phyloP scores from a whole-genome alignment of 2,113 vertebrate species.

The Oncorhynchus gorbuscha region DNA sequence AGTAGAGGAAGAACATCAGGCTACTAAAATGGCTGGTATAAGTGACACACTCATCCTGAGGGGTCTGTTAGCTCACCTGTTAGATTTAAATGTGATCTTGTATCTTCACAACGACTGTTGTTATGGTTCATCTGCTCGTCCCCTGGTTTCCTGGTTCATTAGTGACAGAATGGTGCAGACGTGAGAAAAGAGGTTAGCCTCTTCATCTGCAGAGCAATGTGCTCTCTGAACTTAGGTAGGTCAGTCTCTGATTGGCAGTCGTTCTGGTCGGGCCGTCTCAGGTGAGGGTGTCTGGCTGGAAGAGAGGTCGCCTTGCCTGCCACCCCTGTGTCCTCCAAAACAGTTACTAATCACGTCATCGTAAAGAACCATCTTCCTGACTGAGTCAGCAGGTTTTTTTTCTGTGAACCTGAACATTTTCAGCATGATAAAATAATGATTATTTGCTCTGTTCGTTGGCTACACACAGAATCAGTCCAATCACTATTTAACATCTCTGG shows the following conservation, averaged over 20 bases:
- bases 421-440: constrained; percentile 1
- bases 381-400: not conserved
- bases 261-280: too few species aligned
- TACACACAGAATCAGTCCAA: constrained; percentile 43
- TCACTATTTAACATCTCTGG: constrained; percentile 61
- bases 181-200: not conserved
- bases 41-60: not conserved
- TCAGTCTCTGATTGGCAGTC: too few species aligned
- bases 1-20: not conserved
- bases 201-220: too few species aligned
- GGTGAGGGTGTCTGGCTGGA: too few species aligned
- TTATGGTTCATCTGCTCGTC: too few species aligned
- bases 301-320: too few species aligned
- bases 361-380: not conserved
- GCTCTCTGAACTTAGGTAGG: too few species aligned
- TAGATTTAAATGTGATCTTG: not conserved
- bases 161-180: too few species aligned
- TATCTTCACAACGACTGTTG: not conserved
- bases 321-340: too few species aligned
- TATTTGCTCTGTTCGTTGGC: constrained; percentile 22
- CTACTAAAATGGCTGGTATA: not conserved
- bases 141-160: too few species aligned
- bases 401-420: constrained; percentile 21
- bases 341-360: too few species aligned
- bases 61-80: not conserved